Base-by-base conservation (phyloP, 1,140 invertebrate genomes). In the Hycleus cichorii region DNA sequence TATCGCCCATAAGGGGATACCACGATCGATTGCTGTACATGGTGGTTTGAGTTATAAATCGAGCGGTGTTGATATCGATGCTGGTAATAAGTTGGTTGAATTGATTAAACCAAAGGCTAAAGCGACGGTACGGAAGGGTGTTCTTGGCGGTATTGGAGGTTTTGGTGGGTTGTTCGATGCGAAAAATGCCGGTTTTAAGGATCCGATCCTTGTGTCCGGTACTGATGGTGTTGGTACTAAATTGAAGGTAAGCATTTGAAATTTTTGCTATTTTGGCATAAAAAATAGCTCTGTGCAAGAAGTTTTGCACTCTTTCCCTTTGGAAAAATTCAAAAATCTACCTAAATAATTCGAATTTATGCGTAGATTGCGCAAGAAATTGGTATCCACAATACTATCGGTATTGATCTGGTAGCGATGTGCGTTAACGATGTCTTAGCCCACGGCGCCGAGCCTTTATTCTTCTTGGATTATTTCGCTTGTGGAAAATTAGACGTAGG, bases 161-260 rank as follows among this genome's bases (percentile, higher is more conserved):
- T 99, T 97, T 76, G 96, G 94, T 44, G 95, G 92, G 0, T 76
- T 97, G 1, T 97, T 97, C 78, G 93, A 97, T 48, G 57, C 67
- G 80, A 45, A 82, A 81, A 72, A 76, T 76, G 75, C 82, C 46
- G 83, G 82, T 1, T 85, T 84, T 62, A 83, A 81, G 51, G 87
- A 95, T 73, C 93, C 93, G 0, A 76, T 96, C 3, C 77, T 99
- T 3, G 92, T 97, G 2, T 93, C 95, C 60, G 93, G 93, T 3
- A 94, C 95, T 3, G 95, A 98, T 77, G 96, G 96, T 11, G 95
- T 98, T 25, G 96, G 97, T 42, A 97, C 95, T 0, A 98, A 98
- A 79, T 77, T 91, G 44, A 95, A 89, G 82, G 92, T 89, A 75
- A 69, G 65, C 18, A 18, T 59, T 49, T 12, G 12, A 12, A 12